Evolutionary conservation across 2,888 invertebrate genomes (phyloP), one percentile per base, ranked within the genome.

Genomic region (Unio pictorum): DNA sequence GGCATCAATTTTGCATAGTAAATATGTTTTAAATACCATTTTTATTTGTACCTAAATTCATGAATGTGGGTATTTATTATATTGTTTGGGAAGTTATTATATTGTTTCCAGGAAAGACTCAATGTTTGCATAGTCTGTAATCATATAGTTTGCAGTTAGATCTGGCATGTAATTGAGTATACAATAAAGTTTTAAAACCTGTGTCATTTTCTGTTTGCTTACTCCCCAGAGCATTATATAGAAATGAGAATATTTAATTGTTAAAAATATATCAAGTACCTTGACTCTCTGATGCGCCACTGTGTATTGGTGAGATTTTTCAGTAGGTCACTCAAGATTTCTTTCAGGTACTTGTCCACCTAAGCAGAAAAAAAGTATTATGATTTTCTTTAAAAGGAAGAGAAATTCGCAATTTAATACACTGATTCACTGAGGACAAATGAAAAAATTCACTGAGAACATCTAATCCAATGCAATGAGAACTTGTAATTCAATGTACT

Each of bases 271-370:
- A 45, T 11, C 11, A 45, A 15, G 45, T 15, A 91, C 87, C 90
- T 95, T 20, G 97, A 96, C 90, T 96, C 96, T 67, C 98, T 92
- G 2, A 97, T 95, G 63, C 97, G 92, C 95, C 96, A 98, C 87
- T 96, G 95, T 70, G 93, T 92, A 34, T 94, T 93, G 0, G 95
- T 96, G 72, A 98, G 90, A 91, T 97, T 96, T 56, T 92, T 92
- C 6, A 94, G 92, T 30, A 98, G 90, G 89, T 98, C 97, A 34
- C 92, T 92, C 68, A 97, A 88, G 75, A 96, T 96, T 88, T 95
- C 93, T 81, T 94, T 93, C 84, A 95, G 93, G 86, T 95, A 95
- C 85, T 93, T 93, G 81, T 95, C 95, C 55, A 96, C 92, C 95
- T 95, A 86, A 7, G 74, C 11, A 45, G 3, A 45, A 45, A 45